phyloP scores from a whole-genome alignment of 2,113 vertebrate genomes.

The Chaetodon auriga region DNA sequence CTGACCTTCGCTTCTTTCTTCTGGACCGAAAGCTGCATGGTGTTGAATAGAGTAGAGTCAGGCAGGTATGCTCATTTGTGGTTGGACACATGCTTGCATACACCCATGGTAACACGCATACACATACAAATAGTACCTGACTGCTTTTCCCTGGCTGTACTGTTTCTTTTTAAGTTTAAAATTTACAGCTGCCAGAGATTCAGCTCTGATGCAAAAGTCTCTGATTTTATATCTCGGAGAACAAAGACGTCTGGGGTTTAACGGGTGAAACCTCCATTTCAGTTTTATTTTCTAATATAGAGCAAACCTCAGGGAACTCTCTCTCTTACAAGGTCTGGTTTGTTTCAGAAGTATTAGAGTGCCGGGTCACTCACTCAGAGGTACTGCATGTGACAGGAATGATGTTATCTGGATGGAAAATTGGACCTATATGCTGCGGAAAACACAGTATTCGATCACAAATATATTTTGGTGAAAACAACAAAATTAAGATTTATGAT shows the following conservation, averaged over 20 bases:
- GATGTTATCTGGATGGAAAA: background rate
- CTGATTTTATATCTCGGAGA: constrained; percentile 25
- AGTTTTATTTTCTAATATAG: constrained; percentile 33
- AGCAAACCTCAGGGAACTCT: constrained; percentile 26
- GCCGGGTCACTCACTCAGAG: background rate
- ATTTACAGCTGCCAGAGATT: constrained; percentile 24
- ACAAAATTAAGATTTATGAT: background rate
- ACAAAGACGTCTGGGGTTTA: constrained; percentile 38
- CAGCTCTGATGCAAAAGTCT: constrained; percentile 1
- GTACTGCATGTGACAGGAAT: constrained; percentile 16
- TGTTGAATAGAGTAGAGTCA: background rate
- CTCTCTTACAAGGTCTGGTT: constrained; percentile 39
- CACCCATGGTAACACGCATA: constrained; percentile 4
- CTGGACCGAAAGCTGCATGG: background rate
- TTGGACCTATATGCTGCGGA: background rate
- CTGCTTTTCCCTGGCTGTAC: background rate
- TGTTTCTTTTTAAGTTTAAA: background rate
- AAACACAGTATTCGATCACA: background rate
- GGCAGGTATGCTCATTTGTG: background rate
- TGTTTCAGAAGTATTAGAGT: constrained; percentile 21
- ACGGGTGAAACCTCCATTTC: constrained; percentile 17
- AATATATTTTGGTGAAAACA: background rate
- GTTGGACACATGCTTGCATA: background rate
- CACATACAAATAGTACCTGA: background rate
- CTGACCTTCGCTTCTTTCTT: constrained; percentile 5